Percentiles rank a stretch among this genome's conserved stretches.
These are phyloP conservation scores for Drosophila prosaltans DNA, from an alignment of 1,140 invertebrate genomes.

Conservation along the genomic window DNA sequence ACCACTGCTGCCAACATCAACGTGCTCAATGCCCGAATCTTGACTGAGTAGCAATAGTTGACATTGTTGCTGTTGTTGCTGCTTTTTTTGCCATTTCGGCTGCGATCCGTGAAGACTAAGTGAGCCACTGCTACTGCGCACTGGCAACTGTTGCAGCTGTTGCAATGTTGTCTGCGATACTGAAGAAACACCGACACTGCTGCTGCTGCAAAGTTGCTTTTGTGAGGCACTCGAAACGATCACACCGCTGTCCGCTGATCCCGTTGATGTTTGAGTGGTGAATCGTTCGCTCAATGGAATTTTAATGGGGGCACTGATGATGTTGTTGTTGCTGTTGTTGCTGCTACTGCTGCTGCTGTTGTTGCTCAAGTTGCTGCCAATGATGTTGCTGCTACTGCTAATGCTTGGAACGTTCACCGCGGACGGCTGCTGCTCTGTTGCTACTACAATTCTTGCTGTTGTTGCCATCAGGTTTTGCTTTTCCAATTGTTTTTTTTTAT, in stretches of 20 bases:
- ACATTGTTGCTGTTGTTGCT: conserved; percentile 51
- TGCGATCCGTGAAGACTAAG: conserved; percentile 66
- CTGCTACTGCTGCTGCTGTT: conserved; percentile 29
- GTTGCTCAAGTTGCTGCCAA: conserved; percentile 32
- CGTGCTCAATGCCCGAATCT: conserved; percentile 79
- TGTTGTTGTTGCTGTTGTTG: conserved; percentile 30
- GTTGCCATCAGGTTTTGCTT: conserved; percentile 78
- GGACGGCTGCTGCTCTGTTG: conserved; percentile 50
- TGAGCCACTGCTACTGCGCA: conserved; percentile 74
- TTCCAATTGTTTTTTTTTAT: conserved; percentile 10
- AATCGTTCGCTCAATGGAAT: conserved; percentile 75
- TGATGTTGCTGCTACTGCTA: background rate
- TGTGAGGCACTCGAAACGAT: conserved; percentile 59
- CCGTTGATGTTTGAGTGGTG: conserved; percentile 75
- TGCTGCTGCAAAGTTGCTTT: conserved; percentile 44
- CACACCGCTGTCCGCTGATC: conserved; percentile 76
- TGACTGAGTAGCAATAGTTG: conserved; percentile 70
- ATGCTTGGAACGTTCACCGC: conserved; percentile 15
- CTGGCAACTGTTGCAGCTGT: conserved; percentile 52
- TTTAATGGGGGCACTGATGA: conserved; percentile 68
- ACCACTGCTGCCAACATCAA: conserved; percentile 19
- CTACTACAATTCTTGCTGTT: conserved; percentile 58
- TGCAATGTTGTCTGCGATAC: conserved; percentile 63
- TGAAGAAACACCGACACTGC: conserved; percentile 30
- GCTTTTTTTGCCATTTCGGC: conserved; percentile 59